A percentile compares a stretch with the other conserved stretches of the same genome.
Conservation (phyloP, 1,140 invertebrate genomes). For the Ganaspis sp. region DNA sequence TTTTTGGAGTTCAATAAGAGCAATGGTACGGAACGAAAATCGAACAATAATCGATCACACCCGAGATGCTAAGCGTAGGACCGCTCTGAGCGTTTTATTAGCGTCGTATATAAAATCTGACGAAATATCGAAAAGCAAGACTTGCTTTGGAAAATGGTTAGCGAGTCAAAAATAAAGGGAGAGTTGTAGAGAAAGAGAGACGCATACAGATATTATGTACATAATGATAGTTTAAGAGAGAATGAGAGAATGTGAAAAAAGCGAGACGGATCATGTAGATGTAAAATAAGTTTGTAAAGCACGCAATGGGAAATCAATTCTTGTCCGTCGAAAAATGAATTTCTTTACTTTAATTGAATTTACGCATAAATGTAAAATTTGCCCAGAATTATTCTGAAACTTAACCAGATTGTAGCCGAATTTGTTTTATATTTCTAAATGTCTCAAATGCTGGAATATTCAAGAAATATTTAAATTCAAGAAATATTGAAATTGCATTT, state of each 20-base stretch:
- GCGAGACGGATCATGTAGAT: conserved; percentile 7
- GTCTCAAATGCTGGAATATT: no score
- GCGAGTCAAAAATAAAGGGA: conserved; percentile 42
- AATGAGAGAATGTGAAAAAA: conserved; percentile 6
- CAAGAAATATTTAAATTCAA: not conserved
- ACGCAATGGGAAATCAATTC: conserved; percentile 9
- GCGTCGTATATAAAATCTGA: conserved; percentile 45
- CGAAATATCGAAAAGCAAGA: conserved; percentile 36
- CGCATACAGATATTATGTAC: conserved; percentile 56
- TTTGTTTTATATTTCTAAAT: no score
- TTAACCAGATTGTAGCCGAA: no score
- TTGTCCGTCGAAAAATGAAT: no score
- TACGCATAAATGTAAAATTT: no score
- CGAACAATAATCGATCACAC: conserved; percentile 51
- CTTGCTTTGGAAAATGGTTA: conserved; percentile 35
- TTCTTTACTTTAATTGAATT: no score
- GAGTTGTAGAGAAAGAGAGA: conserved; percentile 8
- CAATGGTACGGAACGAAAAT: conserved; percentile 47
- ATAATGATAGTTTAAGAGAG: conserved; percentile 50
- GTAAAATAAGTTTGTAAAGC: conserved; percentile 9
- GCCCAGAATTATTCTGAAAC: no score
- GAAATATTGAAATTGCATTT: no score
- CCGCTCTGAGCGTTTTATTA: conserved; percentile 37
- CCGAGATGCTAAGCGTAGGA: conserved; percentile 48
- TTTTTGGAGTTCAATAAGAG: conserved; percentile 33